These are phyloP conservation scores for Ips nitidus DNA, from an alignment of 1,140 invertebrate species.

Conservation along the genomic window DNA sequence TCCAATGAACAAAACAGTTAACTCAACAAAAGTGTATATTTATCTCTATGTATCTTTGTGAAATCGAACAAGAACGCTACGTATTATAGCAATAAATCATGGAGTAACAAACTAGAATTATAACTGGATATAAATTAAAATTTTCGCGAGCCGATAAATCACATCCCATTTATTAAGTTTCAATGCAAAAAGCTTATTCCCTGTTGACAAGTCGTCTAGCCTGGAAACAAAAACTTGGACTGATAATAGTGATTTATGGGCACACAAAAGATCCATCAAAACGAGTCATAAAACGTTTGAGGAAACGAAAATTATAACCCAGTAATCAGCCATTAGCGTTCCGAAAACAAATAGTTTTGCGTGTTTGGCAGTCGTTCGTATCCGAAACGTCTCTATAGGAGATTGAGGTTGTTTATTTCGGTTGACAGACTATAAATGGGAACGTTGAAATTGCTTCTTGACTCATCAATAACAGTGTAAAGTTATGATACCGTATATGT, in stretches of 20 bases:
- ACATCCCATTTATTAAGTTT: neutral
- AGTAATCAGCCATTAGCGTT: conserved; percentile 17
- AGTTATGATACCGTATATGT: neutral
- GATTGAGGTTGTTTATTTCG: conserved; percentile 13
- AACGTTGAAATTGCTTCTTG: neutral
- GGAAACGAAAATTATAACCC: conserved; percentile 23
- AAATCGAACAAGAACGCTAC: too few species aligned
- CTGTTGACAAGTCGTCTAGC: neutral
- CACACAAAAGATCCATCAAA: conserved; percentile 16
- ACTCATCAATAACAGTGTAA: conserved; percentile 5
- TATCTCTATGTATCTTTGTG: too few species aligned
- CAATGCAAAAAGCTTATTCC: neutral
- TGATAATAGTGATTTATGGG: conserved; percentile 17
- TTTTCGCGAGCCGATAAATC: too few species aligned
- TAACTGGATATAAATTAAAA: too few species aligned
- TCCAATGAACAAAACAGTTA: too few species aligned
- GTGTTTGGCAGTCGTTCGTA: conserved; percentile 2
- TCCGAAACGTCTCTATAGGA: neutral
- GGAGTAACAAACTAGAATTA: too few species aligned
- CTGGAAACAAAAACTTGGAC: conserved; percentile 1
- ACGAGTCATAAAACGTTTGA: conserved; percentile 14
- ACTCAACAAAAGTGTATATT: too few species aligned
- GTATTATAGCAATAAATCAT: too few species aligned
- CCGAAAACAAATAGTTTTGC: conserved; percentile 15
- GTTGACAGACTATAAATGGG: conserved; percentile 8